Conservation (phyloP, 1,140 invertebrate species). For the Littorina saxatilis region DNA sequence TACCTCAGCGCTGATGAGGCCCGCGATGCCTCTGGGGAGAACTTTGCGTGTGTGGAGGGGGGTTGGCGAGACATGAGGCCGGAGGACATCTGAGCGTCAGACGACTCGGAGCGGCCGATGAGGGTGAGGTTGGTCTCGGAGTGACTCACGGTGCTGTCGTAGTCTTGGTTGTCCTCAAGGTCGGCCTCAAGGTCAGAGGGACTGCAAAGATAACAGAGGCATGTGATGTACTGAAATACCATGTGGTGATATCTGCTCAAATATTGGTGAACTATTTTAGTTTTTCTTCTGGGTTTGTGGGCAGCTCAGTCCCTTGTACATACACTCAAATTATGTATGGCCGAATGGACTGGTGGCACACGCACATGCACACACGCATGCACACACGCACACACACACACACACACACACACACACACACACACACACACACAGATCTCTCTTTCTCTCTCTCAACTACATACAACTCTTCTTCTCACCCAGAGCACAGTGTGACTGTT, state of each 20-base stretch:
- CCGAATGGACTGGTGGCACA: too few species aligned
- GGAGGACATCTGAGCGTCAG: conserved; percentile 41
- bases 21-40: conserved; percentile 45
- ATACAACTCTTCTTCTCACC: too few species aligned
- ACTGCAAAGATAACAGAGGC: conserved; percentile 65
- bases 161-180: conserved; percentile 80
- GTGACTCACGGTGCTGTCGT: conserved; percentile 76
- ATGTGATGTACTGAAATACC: not conserved
- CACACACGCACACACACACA: conserved; percentile 6
- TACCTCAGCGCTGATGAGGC: conserved; percentile 33
- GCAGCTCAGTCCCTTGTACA: too few species aligned
- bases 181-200: conserved; percentile 82
- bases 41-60: conserved; percentile 38
- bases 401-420: conserved; percentile 5
- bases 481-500: too few species aligned
- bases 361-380: too few species aligned
- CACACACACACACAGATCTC: too few species aligned
- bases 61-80: conserved; percentile 35
- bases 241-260: too few species aligned
- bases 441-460: too few species aligned
- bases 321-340: too few species aligned
- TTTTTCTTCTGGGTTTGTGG: too few species aligned
- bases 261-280: too few species aligned
- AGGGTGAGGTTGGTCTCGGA: conserved; percentile 72
- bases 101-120: conserved; percentile 66